Base-by-base conservation (phyloP, 2,888 invertebrate genomes). In the Ectropis crepuscularia region DNA sequence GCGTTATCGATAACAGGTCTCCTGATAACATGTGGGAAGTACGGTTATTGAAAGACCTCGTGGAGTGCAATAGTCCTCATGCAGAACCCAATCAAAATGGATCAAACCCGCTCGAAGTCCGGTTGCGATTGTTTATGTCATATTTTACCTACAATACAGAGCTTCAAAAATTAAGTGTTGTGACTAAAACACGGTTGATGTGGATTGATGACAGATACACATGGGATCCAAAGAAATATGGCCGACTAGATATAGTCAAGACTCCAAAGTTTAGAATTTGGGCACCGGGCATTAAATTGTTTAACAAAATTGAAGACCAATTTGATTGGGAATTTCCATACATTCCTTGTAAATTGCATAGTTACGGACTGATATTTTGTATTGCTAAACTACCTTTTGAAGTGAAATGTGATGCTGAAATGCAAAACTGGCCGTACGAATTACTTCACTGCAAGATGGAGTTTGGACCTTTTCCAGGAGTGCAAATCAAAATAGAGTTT, bases 171-270 rank as follows among this genome's bases (percentile, higher is more conserved):
- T 77, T 88, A 12, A 53, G 64, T 0, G 58, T 77, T 0, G 61
- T 71, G 10, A 73, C 62, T 2, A 73, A 73, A 77, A 64, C 73
- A 12, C 39, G 49, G 0, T 6, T 80, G 0, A 5, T 38, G 0
- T 85, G 82, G 81, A 48, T 10, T 0, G 81, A 85, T n/a, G 55
- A 71, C 0, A 72, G 81, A n/a, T 64, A 83, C 5, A 69, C 67
- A 57, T 85, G 85, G 85, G 70, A 83, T n/a, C 74, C 75, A 0
- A 64, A 57, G 2, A 71, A 79, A 42, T 81, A 77, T 54, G 73
- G 69, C 12, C 80, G 77, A 0, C 45, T 84, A 0, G 48, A 72
- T 2, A 55, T 16, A 10, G 68, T 63, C 0, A 10, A 60, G 0
- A 10, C 75, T 4, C 0, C 42, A 0, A 69, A 60, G 10, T 0